A percentile compares a stretch with the other conserved stretches of the same genome.
These are phyloP conservation scores for Glaucomys volans DNA, from an alignment of 2,113 vertebrate species.

Conservation along the genomic window DNA sequence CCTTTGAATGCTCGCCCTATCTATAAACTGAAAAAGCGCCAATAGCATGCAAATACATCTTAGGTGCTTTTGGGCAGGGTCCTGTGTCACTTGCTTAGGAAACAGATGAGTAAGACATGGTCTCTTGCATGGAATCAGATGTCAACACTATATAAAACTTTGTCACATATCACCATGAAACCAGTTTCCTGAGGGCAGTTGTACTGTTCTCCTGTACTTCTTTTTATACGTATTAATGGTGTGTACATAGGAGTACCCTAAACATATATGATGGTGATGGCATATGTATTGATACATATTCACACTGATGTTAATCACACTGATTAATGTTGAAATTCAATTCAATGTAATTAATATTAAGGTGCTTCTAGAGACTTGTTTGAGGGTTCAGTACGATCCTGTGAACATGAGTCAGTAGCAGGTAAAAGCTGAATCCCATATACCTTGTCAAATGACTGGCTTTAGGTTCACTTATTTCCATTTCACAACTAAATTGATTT, in stretches of 20 bases:
- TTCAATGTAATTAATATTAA: conserved; percentile 23
- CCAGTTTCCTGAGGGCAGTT: background rate
- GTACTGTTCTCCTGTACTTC: background rate
- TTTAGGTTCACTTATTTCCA: background rate
- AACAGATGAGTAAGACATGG: background rate
- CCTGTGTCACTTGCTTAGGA: background rate
- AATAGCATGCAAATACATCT: background rate
- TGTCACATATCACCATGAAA: background rate
- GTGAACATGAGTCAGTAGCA: background rate
- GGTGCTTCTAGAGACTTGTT: background rate
- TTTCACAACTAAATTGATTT: background rate
- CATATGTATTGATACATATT: background rate
- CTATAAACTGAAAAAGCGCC: background rate
- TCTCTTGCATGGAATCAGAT: background rate
- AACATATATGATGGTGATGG: background rate
- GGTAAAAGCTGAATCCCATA: background rate
- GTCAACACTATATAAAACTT: background rate
- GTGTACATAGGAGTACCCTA: background rate
- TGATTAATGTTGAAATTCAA: background rate
- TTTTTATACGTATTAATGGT: conserved; percentile 12
- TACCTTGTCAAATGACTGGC: background rate
- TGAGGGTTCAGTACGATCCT: background rate
- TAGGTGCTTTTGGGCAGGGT: background rate
- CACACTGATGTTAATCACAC: background rate
- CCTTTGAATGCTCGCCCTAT: background rate